These are phyloP conservation scores for Diphyllodes magnificus DNA, from an alignment of 2,113 vertebrate species.

Conservation along the genomic window DNA sequence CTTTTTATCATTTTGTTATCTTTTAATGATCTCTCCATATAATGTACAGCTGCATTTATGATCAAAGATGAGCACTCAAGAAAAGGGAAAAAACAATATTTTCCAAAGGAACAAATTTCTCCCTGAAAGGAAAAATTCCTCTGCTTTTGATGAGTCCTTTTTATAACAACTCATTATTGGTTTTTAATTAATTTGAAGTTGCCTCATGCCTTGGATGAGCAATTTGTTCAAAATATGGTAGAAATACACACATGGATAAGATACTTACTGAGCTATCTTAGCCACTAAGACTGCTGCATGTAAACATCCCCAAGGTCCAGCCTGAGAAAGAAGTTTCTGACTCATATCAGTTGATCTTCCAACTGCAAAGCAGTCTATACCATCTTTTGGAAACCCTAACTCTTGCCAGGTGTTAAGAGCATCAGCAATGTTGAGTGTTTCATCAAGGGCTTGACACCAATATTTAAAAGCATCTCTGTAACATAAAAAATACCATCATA, in stretches of 20 bases:
- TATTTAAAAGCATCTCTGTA: constrained; percentile 82
- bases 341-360: constrained; percentile 61
- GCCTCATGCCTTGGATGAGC: not conserved
- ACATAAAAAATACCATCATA: constrained; percentile 14
- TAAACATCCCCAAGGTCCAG: constrained; percentile 90
- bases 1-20: constrained; percentile 25
- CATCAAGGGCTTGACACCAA: constrained; percentile 89
- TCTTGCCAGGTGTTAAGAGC: constrained; percentile 84
- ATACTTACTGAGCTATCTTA: constrained; percentile 92
- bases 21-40: not conserved
- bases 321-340: constrained; percentile 77
- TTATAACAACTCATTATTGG: not conserved
- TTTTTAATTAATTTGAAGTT: not conserved
- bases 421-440: constrained; percentile 74
- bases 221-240: not conserved
- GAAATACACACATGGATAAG: not conserved
- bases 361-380: not conserved
- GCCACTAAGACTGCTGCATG: constrained; percentile 86
- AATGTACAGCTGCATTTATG: not conserved
- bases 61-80: not conserved
- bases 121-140: not conserved
- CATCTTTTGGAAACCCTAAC: constrained; percentile 32
- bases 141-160: not conserved
- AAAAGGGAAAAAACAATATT: not conserved
- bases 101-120: not conserved